A percentile compares a stretch with the other conserved stretches of the same genome.
phyloP scores from a whole-genome alignment of 1,140 invertebrate genomes.

The Acromyrmex echinatior region DNA sequence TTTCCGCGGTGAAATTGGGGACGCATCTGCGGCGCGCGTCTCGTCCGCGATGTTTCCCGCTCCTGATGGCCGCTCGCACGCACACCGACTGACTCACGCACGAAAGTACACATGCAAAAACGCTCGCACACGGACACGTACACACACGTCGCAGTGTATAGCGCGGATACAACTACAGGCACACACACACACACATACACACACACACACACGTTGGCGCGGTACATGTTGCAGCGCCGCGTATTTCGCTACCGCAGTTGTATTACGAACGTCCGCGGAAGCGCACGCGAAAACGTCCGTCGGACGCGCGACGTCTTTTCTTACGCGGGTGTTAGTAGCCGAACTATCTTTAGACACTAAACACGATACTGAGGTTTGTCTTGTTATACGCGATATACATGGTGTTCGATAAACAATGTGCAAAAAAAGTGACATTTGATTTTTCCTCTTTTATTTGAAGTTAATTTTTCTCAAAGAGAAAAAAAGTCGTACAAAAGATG shows the following conservation, averaged over 20 bases:
- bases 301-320: neutral
- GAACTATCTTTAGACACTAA: constrained; percentile 1
- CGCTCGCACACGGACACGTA: neutral
- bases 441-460: neutral
- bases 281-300: constrained; percentile 40
- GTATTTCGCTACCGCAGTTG: constrained; percentile 54
- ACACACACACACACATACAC: neutral
- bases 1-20: constrained; percentile 38
- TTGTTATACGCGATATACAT: neutral
- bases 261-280: constrained; percentile 52
- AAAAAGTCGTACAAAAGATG: neutral
- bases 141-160: neutral
- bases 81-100: neutral
- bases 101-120: neutral
- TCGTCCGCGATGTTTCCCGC: constrained; percentile 41
- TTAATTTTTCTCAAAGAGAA: neutral
- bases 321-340: neutral
- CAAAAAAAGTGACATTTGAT: constrained; percentile 4
- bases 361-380: constrained; percentile 5
- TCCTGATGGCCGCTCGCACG: neutral
- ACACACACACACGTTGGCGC: constrained; percentile 7
- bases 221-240: constrained; percentile 48
- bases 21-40: constrained; percentile 47
- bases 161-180: neutral
- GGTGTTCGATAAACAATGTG: constrained; percentile 5